These are phyloP conservation scores for Bombus haemorrhoidalis DNA, from an alignment of 1,140 invertebrate genomes.

Conservation along the genomic window DNA sequence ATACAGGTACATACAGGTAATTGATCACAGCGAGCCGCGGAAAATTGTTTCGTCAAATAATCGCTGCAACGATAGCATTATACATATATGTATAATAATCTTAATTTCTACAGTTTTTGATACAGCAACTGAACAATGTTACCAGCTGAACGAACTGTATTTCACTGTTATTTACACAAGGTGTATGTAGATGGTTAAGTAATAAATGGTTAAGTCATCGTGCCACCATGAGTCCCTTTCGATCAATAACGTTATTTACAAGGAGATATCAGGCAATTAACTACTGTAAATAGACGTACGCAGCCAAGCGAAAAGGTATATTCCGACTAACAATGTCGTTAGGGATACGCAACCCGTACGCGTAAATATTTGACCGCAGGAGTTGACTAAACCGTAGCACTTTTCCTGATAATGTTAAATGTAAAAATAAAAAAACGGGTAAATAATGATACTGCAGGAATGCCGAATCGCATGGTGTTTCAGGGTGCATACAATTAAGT, in stretches of 20 bases:
- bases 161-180: background rate
- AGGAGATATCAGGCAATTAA: background rate
- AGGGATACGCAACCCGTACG: background rate
- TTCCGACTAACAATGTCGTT: background rate
- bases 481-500: slow-evolving; percentile 50
- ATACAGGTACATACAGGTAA: background rate
- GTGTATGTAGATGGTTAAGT: no score
- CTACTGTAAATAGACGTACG: background rate
- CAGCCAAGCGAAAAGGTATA: background rate
- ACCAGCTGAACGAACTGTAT: background rate
- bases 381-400: background rate
- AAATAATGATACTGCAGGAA: background rate
- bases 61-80: background rate
- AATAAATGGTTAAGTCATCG: background rate
- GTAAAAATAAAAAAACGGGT: background rate
- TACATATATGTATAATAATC: background rate
- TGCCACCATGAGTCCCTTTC: background rate
- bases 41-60: background rate
- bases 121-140: background rate
- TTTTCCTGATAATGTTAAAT: background rate
- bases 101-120: background rate
- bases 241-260: slow-evolving; percentile 12
- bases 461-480: background rate
- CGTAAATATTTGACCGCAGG: background rate
- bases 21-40: no score